Percentiles rank a stretch among this genome's conserved stretches.
These are phyloP conservation scores for Dorcus parallelipipedus DNA, from an alignment of 2,888 invertebrate genomes.

Conservation along the genomic window DNA sequence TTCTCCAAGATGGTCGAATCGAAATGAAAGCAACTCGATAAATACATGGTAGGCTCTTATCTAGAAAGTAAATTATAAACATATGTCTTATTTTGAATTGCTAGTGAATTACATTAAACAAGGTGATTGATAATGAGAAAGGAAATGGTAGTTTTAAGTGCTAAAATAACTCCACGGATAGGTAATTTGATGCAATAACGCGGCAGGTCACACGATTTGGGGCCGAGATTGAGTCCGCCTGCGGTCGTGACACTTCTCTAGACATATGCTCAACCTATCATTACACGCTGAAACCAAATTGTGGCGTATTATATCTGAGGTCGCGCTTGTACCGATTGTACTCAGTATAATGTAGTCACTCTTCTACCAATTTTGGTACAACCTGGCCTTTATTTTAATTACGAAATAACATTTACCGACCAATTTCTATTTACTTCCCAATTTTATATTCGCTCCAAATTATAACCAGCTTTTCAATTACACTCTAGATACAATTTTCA, in stretches of 20 bases:
- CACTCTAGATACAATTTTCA: too few species aligned
- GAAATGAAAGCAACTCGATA: too few species aligned
- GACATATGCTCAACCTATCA: conserved; percentile 41
- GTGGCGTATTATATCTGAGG: conserved; percentile 40
- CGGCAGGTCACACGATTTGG: conserved; percentile 40
- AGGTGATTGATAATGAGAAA: conserved; percentile 17
- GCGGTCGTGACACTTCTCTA: conserved; percentile 41
- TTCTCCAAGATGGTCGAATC: too few species aligned
- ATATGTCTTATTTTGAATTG: background rate
- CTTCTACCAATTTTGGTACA: too few species aligned
- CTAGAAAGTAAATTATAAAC: background rate
- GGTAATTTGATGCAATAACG: conserved; percentile 44
- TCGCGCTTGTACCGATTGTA: conserved; percentile 30
- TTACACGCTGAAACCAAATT: conserved; percentile 42
- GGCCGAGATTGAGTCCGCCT: conserved; percentile 25
- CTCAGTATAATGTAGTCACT: too few species aligned
- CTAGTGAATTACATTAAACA: conserved; percentile 16
- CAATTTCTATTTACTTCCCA: too few species aligned
- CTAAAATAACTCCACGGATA: conserved; percentile 28
- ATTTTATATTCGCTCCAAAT: too few species aligned
- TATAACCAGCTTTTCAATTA: too few species aligned
- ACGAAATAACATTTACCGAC: too few species aligned
- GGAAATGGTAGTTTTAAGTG: conserved; percentile 14
- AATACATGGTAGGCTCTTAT: background rate
- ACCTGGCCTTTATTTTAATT: too few species aligned